Conservation (phyloP, 2,113 vertebrate species). For the Sebastes schlegelii region DNA sequence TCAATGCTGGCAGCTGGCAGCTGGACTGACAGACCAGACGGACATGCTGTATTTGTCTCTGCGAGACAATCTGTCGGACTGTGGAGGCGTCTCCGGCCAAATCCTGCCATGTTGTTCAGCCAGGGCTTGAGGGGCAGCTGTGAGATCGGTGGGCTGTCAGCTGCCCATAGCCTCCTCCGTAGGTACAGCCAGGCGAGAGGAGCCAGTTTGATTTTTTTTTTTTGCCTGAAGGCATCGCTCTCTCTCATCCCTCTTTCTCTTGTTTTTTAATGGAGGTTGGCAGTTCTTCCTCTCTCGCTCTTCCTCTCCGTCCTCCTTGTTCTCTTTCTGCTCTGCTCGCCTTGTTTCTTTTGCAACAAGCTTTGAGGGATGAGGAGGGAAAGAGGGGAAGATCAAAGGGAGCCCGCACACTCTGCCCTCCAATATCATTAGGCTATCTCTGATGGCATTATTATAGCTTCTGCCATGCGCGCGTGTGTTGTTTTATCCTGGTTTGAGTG, state of each 20-base stretch:
- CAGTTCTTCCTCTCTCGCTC: constrained; percentile 12
- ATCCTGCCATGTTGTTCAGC: constrained; percentile 33
- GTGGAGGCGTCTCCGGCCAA: constrained; percentile 40
- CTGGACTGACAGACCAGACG: constrained; percentile 57
- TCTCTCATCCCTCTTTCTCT: constrained; percentile 32
- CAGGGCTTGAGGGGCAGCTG: constrained; percentile 44
- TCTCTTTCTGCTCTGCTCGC: constrained; percentile 40
- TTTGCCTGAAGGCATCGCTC: constrained; percentile 29
- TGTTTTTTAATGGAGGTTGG: constrained; percentile 45
- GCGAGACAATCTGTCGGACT: constrained; percentile 42
- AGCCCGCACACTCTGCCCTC: constrained; percentile 67
- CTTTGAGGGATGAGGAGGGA: constrained; percentile 58
- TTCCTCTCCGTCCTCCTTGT: constrained; percentile 9
- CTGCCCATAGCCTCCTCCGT: constrained; percentile 33
- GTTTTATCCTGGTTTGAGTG: constrained; percentile 19
- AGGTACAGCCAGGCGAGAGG: constrained; percentile 47
- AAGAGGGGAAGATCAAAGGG: constrained; percentile 63
- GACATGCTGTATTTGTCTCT: constrained; percentile 59
- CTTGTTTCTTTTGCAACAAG: constrained; percentile 38
- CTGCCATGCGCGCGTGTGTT: constrained; percentile 2
- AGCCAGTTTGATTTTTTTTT: neutral
- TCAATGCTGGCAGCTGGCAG: constrained; percentile 44
- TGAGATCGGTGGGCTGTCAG: constrained; percentile 50
- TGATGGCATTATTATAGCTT: constrained; percentile 67
- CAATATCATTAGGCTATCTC: constrained; percentile 70